phyloP scores from a whole-genome alignment of 2,113 vertebrate genomes.

The Mirza zaza region DNA sequence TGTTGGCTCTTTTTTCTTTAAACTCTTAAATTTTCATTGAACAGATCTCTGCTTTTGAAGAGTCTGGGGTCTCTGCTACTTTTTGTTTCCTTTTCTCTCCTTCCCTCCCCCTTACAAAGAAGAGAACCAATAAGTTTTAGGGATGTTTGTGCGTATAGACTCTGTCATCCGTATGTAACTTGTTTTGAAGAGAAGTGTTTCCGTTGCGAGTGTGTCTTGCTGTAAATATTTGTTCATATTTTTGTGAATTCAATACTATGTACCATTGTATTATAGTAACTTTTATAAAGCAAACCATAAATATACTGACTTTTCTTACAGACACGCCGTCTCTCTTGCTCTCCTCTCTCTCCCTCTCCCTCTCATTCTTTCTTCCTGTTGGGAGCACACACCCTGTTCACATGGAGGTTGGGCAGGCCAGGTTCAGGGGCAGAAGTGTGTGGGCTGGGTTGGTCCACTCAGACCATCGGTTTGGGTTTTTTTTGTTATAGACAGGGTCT shows the following conservation, averaged over 20 bases:
- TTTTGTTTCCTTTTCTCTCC: not conserved
- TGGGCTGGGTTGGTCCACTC: not conserved
- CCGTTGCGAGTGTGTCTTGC: constrained; percentile 91
- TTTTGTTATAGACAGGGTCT: not conserved
- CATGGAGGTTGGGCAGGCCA: not conserved
- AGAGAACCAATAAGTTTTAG: constrained; percentile 82
- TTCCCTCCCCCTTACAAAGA: not conserved
- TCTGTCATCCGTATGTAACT: constrained; percentile 86
- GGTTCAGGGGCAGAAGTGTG: no score
- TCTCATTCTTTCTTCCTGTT: not conserved
- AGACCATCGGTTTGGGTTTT: not conserved
- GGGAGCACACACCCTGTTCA: not conserved
- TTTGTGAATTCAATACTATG: constrained; percentile 95
- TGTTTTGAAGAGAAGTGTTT: constrained; percentile 90
- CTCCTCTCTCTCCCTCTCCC: constrained; percentile 34
- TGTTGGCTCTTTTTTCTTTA: constrained; percentile 62
- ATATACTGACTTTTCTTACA: constrained; percentile 95
- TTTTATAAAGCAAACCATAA: constrained; percentile 96
- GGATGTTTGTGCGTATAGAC: constrained; percentile 86
- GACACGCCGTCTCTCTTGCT: constrained; percentile 81
- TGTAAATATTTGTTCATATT: constrained; percentile 94
- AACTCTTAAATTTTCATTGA: constrained; percentile 71
- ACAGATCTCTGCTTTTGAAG: constrained; percentile 81
- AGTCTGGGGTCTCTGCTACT: constrained; percentile 79
- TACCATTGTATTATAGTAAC: constrained; percentile 96